Conservation (phyloP, 1,140 invertebrate species). For the Pseudoatta argentina region DNA sequence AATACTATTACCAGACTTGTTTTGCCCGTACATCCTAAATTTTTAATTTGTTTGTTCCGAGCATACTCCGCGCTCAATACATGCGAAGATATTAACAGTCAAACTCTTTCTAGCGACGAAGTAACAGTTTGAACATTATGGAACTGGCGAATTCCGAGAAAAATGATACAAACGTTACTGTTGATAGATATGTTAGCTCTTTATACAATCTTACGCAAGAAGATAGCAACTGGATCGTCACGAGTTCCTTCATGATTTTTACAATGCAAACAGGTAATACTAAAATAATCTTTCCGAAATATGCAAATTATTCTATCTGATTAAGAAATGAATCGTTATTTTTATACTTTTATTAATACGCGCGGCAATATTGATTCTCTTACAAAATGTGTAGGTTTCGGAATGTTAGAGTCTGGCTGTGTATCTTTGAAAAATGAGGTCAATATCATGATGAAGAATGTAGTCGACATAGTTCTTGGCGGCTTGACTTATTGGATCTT, state of each 20-base stretch:
- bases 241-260: constrained; percentile 97
- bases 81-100: constrained; percentile 46
- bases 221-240: constrained; percentile 97
- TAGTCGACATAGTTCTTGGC: constrained; percentile 96
- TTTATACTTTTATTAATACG: background rate
- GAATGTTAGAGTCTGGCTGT: constrained; percentile 96
- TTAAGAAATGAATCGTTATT: background rate
- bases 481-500: constrained; percentile 98
- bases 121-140: constrained; percentile 39
- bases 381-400: constrained; percentile 90
- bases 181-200: constrained; percentile 71
- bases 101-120: background rate
- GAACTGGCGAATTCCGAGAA: constrained; percentile 42
- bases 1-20: constrained; percentile 57
- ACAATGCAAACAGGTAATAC: constrained; percentile 97
- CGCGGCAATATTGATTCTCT: background rate
- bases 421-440: constrained; percentile 98
- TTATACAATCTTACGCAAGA: constrained; percentile 89
- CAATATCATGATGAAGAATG: constrained; percentile 99
- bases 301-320: background rate
- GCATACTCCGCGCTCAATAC: background rate
- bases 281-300: background rate
- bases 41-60: constrained; percentile 77
- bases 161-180: constrained; percentile 56
- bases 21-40: constrained; percentile 63